Evolutionary conservation across 1,140 invertebrate species (phyloP).

Genomic region (Eriosoma lanigerum): DNA sequence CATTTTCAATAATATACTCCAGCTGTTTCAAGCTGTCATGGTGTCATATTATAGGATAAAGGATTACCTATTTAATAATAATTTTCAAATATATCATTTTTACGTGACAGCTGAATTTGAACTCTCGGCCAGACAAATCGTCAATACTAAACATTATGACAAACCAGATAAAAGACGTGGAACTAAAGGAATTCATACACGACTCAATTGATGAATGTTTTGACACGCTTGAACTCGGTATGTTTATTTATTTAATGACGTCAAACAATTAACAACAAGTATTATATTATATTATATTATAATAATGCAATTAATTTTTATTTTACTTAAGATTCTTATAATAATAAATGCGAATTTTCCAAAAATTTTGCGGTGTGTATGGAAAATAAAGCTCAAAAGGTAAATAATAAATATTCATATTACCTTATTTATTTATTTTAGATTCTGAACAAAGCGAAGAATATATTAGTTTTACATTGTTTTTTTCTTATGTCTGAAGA

Average conservation of each 20-base stretch:
- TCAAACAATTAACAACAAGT: no score
- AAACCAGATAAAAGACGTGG: conserved; percentile 53
- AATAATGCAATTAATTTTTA: not conserved
- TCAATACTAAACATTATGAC: conserved; percentile 53
- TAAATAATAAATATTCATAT: conserved; percentile 4
- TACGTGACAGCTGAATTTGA: conserved; percentile 52
- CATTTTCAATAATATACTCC: not conserved
- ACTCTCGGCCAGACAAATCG: conserved; percentile 53
- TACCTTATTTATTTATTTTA: not conserved
- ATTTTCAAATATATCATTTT: conserved; percentile 32
- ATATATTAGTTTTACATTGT: no score
- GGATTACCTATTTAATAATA: no score
- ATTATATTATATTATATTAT: not conserved
- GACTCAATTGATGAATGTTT: conserved; percentile 55
- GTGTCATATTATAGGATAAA: no score
- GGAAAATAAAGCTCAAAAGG: conserved; percentile 51
- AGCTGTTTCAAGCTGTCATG: not conserved
- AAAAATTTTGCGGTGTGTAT: conserved; percentile 47
- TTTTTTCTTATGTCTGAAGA: no score
- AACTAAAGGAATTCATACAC: conserved; percentile 55
- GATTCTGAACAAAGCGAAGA: not conserved
- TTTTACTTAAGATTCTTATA: conserved; percentile 25
- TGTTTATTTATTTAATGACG: not conserved
- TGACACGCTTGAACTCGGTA: conserved; percentile 54
- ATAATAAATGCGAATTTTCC: conserved; percentile 50